These are phyloP conservation scores for Yponomeuta plumbellus DNA, from an alignment of 2,888 invertebrate genomes.

Conservation along the genomic window DNA sequence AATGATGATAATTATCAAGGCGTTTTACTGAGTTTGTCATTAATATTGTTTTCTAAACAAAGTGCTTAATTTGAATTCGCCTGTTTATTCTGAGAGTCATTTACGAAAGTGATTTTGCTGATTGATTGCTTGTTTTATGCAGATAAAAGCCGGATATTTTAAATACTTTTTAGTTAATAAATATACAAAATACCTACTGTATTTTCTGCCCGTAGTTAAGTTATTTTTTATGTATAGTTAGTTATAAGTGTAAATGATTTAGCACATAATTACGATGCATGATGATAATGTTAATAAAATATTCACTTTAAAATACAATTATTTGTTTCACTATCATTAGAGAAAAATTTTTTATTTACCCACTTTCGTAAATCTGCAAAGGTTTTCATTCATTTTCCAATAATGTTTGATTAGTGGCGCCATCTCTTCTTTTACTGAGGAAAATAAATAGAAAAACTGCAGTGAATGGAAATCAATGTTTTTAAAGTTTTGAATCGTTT, in stretches of 20 bases:
- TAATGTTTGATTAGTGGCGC: neutral
- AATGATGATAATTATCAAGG: neutral
- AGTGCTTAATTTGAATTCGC: slow-evolving; percentile 2
- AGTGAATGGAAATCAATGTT: slow-evolving; percentile 22
- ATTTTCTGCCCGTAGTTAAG: slow-evolving; percentile 74
- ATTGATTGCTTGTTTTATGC: slow-evolving; percentile 64
- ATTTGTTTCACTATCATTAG: slow-evolving; percentile 37
- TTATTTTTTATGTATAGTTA: slow-evolving; percentile 77
- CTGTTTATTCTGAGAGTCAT: slow-evolving; percentile 69
- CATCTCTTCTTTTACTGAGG: neutral
- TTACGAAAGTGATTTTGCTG: slow-evolving; percentile 66
- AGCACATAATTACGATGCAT: slow-evolving; percentile 76
- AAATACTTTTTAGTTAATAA: slow-evolving; percentile 63
- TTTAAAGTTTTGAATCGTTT: no score
- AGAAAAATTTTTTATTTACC: neutral
- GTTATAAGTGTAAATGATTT: slow-evolving; percentile 75
- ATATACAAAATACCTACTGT: slow-evolving; percentile 67
- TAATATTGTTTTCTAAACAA: neutral
- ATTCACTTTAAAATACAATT: slow-evolving; percentile 71
- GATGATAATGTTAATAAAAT: slow-evolving; percentile 77
- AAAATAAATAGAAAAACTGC: neutral
- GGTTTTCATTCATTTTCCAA: neutral
- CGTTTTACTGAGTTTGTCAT: neutral
- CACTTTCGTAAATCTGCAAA: neutral
- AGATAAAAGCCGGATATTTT: slow-evolving; percentile 67